Base-by-base conservation (phyloP, 2,888 invertebrate genomes). In the Rhagonycha fulva region DNA sequence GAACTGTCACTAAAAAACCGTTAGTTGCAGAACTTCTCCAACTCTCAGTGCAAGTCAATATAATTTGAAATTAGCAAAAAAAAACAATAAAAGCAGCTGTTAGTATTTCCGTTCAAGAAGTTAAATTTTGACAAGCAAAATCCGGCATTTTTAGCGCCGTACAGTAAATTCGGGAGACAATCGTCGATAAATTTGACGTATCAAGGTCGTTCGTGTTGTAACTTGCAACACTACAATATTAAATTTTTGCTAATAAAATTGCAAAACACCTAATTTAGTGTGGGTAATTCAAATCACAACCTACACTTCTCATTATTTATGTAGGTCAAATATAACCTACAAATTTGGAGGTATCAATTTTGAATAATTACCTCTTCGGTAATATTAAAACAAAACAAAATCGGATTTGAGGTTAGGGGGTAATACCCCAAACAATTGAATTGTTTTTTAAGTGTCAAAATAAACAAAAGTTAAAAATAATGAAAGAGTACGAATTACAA, bases 261-360 rank as follows among this genome's bases (percentile, higher is more conserved):
- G 19, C 63, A 63, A 63, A 19, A 67, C 47, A 70, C 67, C 72
- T 63, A n/a, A 62, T 72, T 61, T 67, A 26, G 67, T 69, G 68
- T 75, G 69, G 74, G 74, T 70, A 80, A 76, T 76, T 77, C 72
- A 80, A 80, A 76, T 72, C 24, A 71, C 75, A 68, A 70, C 77
- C 79, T 76, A 79, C 80, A 81, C 79, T 76, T 76, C 60, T 72
- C 63, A 63, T 32, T 14, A 23, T 74, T 70, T 82, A 83, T 82
- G 81, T 83, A 82, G 83, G 83, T 83, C 83, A 83, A 82, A 82
- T 82, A 76, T 83, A 83, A 82, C 82, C 81, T 83, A 82, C 76
- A 83, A 82, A 73, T 77, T 62, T 24, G 63, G 23, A 63, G 24
- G 24, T 14, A 12, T 12, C 19, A 63, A 12, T 14, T 32, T 30